Evolutionary conservation across 2,797 vertebrate species (phyloP).

Genomic region (Champsocephalus gunnari): DNA sequence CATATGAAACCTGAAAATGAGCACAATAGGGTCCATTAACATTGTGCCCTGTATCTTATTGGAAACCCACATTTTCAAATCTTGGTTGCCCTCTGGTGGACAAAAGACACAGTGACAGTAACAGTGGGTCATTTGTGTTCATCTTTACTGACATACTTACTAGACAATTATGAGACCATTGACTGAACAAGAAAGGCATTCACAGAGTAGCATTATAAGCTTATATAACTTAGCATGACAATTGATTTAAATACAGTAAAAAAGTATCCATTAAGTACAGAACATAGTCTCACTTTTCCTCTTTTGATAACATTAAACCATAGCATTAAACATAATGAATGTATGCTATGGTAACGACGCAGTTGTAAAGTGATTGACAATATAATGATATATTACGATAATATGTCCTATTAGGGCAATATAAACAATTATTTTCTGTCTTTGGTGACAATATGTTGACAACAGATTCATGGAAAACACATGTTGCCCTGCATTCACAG

Average conservation of each 20-base stretch:
- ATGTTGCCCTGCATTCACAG: constrained; percentile 2
- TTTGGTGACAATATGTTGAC: not conserved
- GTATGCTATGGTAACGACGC: not conserved
- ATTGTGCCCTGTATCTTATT: not conserved
- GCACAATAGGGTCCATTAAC: not conserved
- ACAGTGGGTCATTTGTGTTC: not conserved
- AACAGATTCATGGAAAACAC: constrained; percentile 11
- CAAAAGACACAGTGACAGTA: not conserved
- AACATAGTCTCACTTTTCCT: not conserved
- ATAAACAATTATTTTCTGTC: constrained; percentile 7
- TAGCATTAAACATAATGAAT: not conserved
- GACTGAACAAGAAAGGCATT: not conserved
- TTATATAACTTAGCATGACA: not conserved
- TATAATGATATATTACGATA: not conserved
- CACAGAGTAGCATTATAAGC: not conserved
- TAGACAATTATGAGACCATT: not conserved
- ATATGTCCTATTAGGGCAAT: not conserved
- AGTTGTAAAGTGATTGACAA: not conserved
- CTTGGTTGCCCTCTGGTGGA: constrained; percentile 56
- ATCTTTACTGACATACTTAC: not conserved
- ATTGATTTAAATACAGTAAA: not conserved
- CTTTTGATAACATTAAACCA: not conserved
- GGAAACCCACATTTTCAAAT: not conserved
- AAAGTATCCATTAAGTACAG: not conserved
- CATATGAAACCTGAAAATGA: too few species aligned